Conservation (phyloP, 2,888 invertebrate genomes). For the Incurvaria masculella region DNA sequence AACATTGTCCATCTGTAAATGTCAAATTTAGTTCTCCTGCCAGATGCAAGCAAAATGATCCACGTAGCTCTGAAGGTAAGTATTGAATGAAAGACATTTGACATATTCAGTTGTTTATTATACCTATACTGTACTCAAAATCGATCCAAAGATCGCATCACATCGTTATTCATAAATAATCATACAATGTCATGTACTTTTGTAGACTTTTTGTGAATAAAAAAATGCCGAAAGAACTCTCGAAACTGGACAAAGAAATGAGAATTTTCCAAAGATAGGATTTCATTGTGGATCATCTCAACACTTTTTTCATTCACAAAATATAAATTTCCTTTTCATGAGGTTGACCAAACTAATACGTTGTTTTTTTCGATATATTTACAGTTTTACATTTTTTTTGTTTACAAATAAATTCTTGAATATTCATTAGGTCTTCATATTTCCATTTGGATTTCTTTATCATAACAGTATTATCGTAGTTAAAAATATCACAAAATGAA, state of each 20-base stretch:
- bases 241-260: neutral
- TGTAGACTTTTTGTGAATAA: constrained; percentile 52
- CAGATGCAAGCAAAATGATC: no score
- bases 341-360: constrained; percentile 45
- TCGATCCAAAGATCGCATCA: constrained; percentile 71
- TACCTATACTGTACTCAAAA: constrained; percentile 74
- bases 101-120: constrained; percentile 72
- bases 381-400: constrained; percentile 58
- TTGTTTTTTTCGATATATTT: constrained; percentile 56
- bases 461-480: constrained; percentile 58
- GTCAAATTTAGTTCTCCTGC: no score
- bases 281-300: neutral
- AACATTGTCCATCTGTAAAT: no score
- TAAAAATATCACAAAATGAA: constrained; percentile 61
- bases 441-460: constrained; percentile 49
- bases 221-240: constrained; percentile 32
- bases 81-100: constrained; percentile 32
- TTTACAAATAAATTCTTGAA: constrained; percentile 59
- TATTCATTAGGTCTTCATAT: constrained; percentile 58
- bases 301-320: neutral
- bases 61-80: no score
- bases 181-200: constrained; percentile 60
- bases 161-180: constrained; percentile 65
- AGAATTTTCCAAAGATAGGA: neutral
- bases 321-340: constrained; percentile 28